A percentile compares a stretch with the other conserved stretches of the same genome.
Evolutionary conservation across 2,888 invertebrate species (phyloP).

Genomic region (Hetaerina titia): DNA sequence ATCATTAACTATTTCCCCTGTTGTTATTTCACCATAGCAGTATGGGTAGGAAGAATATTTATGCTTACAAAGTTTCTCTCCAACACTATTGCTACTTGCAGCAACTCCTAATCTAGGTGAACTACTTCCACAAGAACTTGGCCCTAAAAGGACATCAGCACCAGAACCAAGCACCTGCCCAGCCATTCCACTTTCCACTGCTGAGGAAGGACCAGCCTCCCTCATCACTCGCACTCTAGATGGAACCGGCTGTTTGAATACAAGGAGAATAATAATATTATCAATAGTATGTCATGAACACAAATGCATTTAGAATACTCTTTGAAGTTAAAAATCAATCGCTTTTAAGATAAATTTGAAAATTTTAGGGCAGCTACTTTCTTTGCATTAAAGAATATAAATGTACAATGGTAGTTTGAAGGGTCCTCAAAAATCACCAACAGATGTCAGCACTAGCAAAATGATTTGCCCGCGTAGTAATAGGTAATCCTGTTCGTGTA

Average conservation of each 20-base stretch:
- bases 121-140: slow-evolving; percentile 35
- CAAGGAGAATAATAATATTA: neutral
- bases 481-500: no score
- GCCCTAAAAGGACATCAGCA: slow-evolving; percentile 47
- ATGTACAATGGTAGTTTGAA: no score
- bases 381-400: no score
- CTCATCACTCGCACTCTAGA: slow-evolving; percentile 86
- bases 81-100: slow-evolving; percentile 78
- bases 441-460: no score
- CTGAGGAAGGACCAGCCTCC: slow-evolving; percentile 78
- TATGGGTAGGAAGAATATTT: slow-evolving; percentile 94
- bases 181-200: slow-evolving; percentile 41
- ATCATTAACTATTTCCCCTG: slow-evolving; percentile 82
- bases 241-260: slow-evolving; percentile 78
- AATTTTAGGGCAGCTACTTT: no score
- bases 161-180: slow-evolving; percentile 35
- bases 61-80: slow-evolving; percentile 88
- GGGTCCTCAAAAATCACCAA: no score
- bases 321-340: no score
- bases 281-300: no score
- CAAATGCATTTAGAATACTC: no score
- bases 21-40: slow-evolving; percentile 91
- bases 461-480: no score
- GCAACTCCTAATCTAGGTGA: slow-evolving; percentile 71
- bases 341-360: no score